Conservation (phyloP, 1,140 invertebrate species). For the Drosophila mauritiana region DNA sequence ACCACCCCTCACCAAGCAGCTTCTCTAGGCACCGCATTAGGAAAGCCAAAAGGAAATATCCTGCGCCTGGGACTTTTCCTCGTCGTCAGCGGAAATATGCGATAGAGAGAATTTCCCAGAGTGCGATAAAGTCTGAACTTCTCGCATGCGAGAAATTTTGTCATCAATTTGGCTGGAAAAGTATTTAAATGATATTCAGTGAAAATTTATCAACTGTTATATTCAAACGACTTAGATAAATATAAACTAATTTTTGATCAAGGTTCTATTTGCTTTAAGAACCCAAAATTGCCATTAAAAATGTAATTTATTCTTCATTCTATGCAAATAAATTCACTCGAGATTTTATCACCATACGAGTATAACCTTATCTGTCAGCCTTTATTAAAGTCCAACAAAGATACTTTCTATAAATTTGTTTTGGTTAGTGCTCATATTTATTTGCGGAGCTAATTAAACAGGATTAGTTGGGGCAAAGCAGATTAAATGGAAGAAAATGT, state of each 20-base stretch:
- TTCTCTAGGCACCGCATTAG: background rate
- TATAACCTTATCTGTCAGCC: too few relatives aligned
- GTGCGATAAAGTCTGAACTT: background rate
- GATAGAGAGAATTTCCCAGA: slow-evolving; percentile 61
- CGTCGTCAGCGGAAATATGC: background rate
- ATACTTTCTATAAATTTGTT: background rate
- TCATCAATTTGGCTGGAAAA: background rate
- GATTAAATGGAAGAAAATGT: background rate
- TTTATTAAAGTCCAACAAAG: background rate
- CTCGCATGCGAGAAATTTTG: slow-evolving; percentile 58
- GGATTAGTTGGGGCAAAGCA: background rate
- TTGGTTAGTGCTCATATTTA: background rate
- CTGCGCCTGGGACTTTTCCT: slow-evolving; percentile 44
- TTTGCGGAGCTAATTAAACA: slow-evolving; percentile 5
- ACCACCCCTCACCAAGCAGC: background rate
- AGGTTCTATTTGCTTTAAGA: too few relatives aligned
- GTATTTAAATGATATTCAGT: too few relatives aligned
- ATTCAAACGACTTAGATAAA: too few relatives aligned
- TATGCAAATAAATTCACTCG: too few relatives aligned
- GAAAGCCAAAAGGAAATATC: slow-evolving; percentile 16
- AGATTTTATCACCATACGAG: too few relatives aligned
- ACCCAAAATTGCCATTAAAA: too few relatives aligned
- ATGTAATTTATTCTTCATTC: too few relatives aligned
- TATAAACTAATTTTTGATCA: too few relatives aligned
- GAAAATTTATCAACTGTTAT: too few relatives aligned